Evolutionary conservation across 2,797 vertebrate genomes (phyloP).

Genomic region (Anisognathus igniventris): DNA sequence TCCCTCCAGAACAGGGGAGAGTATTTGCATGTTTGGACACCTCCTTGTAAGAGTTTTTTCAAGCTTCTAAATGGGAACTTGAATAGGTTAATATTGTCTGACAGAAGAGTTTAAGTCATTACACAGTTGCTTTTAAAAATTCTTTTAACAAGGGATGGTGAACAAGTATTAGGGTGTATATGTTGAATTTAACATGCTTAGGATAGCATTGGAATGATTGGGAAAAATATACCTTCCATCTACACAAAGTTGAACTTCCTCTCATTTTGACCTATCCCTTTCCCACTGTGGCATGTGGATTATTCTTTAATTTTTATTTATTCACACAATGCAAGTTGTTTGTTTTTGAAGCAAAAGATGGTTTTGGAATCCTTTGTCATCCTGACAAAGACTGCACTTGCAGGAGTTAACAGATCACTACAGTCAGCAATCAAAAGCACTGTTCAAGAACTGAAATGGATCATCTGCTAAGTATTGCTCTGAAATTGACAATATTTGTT

Average conservation of each 20-base stretch:
- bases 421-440: not conserved
- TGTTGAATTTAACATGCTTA: not conserved
- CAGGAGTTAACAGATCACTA: not conserved
- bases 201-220: accelerated
- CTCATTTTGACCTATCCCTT: not conserved
- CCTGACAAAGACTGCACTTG: not conserved
- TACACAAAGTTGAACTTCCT: accelerated
- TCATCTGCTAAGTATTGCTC: not conserved
- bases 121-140: accelerated
- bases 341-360: not conserved
- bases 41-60: not conserved
- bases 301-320: not conserved
- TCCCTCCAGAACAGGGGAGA: not conserved
- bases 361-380: not conserved
- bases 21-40: not conserved
- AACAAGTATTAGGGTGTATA: accelerated
- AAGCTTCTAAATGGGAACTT: not conserved
- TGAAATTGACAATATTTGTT: not conserved
- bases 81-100: not conserved
- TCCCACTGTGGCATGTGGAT: accelerated
- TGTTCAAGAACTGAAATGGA: not conserved
- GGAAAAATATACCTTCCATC: not conserved
- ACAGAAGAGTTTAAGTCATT: not conserved
- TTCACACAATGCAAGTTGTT: not conserved
- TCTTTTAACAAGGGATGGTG: not conserved